Percentiles rank a stretch among this genome's conserved stretches.
Evolutionary conservation across 2,113 vertebrate species (phyloP).

Genomic region (Noctilio leporinus): DNA sequence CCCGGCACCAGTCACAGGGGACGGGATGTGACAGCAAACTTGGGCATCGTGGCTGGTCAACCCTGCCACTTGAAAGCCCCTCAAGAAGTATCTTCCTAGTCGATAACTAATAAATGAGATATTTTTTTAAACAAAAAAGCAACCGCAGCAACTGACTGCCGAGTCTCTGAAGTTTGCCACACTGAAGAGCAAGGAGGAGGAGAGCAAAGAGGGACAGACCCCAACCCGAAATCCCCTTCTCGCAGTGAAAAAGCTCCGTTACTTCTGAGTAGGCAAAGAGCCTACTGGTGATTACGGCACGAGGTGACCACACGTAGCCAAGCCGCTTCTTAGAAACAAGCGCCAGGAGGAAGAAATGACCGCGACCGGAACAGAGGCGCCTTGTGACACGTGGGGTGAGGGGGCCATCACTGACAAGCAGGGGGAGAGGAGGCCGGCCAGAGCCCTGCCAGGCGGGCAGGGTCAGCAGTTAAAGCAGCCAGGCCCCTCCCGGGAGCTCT

Average conservation of each 20-base stretch:
- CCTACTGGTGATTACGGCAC: neutral
- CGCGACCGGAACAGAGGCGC: neutral
- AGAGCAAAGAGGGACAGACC: neutral
- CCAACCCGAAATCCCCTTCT: constrained; percentile 8
- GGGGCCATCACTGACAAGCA: neutral
- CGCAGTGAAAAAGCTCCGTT: neutral
- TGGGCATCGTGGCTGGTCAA: neutral
- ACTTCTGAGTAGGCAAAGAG: constrained; percentile 9
- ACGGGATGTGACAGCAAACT: neutral
- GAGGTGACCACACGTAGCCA: constrained; percentile 2
- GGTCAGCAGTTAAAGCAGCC: neutral
- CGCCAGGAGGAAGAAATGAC: neutral
- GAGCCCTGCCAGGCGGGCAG: neutral
- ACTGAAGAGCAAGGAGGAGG: neutral
- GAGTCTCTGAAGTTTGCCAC: neutral
- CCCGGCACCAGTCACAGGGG: neutral
- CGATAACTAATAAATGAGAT: neutral
- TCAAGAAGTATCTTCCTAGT: neutral
- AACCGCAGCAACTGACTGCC: neutral
- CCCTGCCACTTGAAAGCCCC: neutral
- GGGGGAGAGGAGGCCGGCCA: neutral
- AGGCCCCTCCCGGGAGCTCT: neutral
- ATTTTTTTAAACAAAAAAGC: neutral
- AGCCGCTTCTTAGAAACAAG: neutral
- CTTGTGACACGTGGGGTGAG: neutral